Percentiles rank a stretch among this genome's conserved stretches.
phyloP scores from a whole-genome alignment of 2,113 vertebrate species.

The Ammodramus savannarum region DNA sequence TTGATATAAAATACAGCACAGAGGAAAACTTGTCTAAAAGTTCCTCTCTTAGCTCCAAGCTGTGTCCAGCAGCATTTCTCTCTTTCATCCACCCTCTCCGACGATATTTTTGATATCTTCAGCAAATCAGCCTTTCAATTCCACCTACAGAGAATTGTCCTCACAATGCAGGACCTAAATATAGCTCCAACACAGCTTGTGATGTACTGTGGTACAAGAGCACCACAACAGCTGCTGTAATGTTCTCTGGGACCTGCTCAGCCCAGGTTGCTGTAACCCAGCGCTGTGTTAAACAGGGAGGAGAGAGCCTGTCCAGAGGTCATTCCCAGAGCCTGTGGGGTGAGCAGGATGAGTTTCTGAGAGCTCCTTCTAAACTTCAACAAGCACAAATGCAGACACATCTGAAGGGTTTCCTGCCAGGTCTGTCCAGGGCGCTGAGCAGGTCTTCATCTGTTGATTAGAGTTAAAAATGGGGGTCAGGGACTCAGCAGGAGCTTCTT shows the following conservation, averaged over 20 bases:
- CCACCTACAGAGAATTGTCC: background rate
- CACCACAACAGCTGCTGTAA: background rate
- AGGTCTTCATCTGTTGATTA: background rate
- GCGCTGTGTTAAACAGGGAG: background rate
- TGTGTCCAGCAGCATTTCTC: background rate
- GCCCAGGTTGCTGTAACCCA: constrained; percentile 17
- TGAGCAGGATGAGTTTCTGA: background rate
- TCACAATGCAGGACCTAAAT: constrained; percentile 32
- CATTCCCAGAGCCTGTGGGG: background rate
- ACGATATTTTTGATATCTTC: background rate
- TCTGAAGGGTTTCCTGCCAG: background rate
- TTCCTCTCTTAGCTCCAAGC: background rate
- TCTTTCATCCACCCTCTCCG: background rate
- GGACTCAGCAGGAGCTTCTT: background rate
- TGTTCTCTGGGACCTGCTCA: background rate
- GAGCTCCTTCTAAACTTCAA: background rate
- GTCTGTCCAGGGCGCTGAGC: background rate
- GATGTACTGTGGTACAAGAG: background rate
- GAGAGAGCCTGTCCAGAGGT: background rate
- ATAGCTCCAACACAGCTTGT: background rate
- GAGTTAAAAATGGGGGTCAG: background rate
- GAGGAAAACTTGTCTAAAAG: background rate
- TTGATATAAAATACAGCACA: background rate
- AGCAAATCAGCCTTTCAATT: constrained; percentile 14
- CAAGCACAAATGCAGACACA: background rate